Conservation (phyloP, 1,140 invertebrate species). For the Rhopalosiphum maidis region DNA sequence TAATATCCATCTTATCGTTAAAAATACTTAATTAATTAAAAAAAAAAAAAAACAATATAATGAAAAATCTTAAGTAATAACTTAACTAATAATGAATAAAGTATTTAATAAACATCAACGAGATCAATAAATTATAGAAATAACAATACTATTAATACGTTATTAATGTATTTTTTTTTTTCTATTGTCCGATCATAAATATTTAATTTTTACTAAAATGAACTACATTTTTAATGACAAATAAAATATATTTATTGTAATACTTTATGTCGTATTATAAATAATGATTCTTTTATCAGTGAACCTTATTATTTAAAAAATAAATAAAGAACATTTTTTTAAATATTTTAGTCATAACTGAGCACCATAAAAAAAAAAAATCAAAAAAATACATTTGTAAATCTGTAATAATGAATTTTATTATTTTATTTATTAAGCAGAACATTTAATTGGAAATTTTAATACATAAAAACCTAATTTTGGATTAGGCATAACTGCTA, state of each 20-base stretch:
- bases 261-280: background rate
- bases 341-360: too few relatives aligned
- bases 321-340: background rate
- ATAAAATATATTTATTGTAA: background rate
- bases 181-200: background rate
- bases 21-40: background rate
- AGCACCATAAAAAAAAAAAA: too few relatives aligned
- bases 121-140: background rate
- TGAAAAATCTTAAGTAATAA: too few relatives aligned
- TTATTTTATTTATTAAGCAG: too few relatives aligned
- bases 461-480: background rate
- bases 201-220: background rate
- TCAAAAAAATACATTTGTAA: too few relatives aligned
- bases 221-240: too few relatives aligned
- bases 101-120: background rate
- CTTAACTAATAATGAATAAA: background rate
- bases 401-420: too few relatives aligned
- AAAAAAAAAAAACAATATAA: background rate
- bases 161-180: background rate
- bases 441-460: too few relatives aligned
- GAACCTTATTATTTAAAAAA: background rate
- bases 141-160: background rate
- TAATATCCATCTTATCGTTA: background rate
- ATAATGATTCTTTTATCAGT: background rate
- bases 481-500: background rate